Base-by-base conservation (phyloP, 2,113 vertebrate genomes). In the Microtus montanus region DNA sequence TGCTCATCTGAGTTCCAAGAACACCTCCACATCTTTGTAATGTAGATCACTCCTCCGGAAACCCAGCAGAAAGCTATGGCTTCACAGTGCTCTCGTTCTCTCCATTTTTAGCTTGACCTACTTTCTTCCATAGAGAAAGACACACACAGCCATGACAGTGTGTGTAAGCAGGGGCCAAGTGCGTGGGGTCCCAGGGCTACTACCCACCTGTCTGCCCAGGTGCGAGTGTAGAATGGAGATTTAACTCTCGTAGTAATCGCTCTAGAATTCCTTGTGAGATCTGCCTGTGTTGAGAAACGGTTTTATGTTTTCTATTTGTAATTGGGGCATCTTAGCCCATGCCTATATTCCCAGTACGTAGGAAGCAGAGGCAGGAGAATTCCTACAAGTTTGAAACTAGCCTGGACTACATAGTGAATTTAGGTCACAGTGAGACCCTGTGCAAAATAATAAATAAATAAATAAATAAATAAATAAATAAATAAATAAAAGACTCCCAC, bases 81-180 rank as follows among this genome's bases (percentile, higher is more conserved):
- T 77, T 77, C 70, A 30, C 0, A 5, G 61, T 38, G 22, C 64
- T 94, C 2, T 0, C 26, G 33, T 80, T 33, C 74, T 95, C 63
- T 95, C 70, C 74, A 61, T 90, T 94, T 92, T 87, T 79, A 94
- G 85, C 85, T 94, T 95, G 90, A 94, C 90, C 80, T 93, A 49
- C 41, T 87, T 95, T 87, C 77, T 38, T 87, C 68, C 90, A 68
- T 89, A 87, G 83, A 58, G 2, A 22, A 52, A 96, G 38, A 35
- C 7, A 26, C 82, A 85, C 28, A 52, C 17, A 17, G 0, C 30
- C 33, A 3, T 1, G 7, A 15, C 35, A 19, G 49, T 86, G 28
- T 26, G 3, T 35, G 35, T 63, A 66, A 44, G 78, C 38, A 5
- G 28, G 5, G 14, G 33, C 63, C 24, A 47, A 79, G 41, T 26